phyloP scores from a whole-genome alignment of 2,797 vertebrate genomes.

The Xenops minutus region DNA sequence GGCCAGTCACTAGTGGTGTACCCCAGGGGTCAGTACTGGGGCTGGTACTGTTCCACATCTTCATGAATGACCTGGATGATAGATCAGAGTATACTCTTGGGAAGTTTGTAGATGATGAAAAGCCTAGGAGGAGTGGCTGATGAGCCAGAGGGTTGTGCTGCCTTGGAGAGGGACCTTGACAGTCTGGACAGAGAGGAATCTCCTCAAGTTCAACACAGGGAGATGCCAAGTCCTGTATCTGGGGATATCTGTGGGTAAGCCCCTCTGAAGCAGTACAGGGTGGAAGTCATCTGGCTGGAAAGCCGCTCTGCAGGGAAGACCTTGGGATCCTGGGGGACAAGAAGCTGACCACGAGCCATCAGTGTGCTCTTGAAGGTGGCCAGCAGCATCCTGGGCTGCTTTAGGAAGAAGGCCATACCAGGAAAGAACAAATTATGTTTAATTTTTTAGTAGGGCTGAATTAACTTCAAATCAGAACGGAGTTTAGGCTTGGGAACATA shows the following conservation, averaged over 20 bases:
- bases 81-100: not conserved
- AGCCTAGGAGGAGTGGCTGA: not conserved
- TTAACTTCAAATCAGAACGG: not conserved
- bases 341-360: not conserved
- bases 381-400: not conserved
- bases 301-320: not conserved
- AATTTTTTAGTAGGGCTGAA: not conserved
- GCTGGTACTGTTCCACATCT: not conserved
- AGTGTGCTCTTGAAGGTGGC: fast-evolving
- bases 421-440: not conserved
- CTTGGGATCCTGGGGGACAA: not conserved
- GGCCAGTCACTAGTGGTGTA: not conserved
- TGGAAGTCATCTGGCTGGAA: not conserved
- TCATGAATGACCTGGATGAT: not conserved
- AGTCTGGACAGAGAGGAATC: not conserved
- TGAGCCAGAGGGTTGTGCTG: not conserved
- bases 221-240: not conserved
- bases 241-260: not conserved
- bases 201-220: not conserved
- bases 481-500: not conserved
- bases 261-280: not conserved
- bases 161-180: not conserved
- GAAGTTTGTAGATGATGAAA: not conserved
- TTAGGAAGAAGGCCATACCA: not conserved
- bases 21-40: not conserved